These are phyloP conservation scores for Galagoides demidoff DNA, from an alignment of 2,797 vertebrate genomes.

Conservation along the genomic window DNA sequence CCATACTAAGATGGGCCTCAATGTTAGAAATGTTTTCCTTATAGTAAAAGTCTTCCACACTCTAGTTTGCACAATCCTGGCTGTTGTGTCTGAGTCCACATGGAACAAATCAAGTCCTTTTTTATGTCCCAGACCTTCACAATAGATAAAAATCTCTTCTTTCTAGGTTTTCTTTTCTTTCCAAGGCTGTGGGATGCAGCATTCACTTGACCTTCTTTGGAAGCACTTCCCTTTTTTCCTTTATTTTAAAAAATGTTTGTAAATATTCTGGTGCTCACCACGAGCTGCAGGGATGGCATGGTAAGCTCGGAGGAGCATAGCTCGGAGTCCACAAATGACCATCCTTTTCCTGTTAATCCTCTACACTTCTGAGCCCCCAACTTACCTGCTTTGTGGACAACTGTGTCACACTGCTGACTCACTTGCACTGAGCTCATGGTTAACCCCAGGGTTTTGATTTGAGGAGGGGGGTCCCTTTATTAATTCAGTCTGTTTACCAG, in stretches of 20 bases:
- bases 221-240: neutral
- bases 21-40: neutral
- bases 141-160: neutral
- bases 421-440: neutral
- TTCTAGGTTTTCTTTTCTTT: neutral
- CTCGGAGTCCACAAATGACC: neutral
- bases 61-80: neutral
- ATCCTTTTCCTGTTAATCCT: neutral
- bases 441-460: neutral
- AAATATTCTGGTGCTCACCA: neutral
- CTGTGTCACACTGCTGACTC: neutral
- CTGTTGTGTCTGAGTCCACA: neutral
- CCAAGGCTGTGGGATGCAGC: neutral
- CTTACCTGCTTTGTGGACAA: neutral
- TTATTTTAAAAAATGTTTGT: neutral
- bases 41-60: neutral
- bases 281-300: neutral
- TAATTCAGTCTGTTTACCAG: neutral
- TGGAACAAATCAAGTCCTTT: neutral
- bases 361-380: neutral
- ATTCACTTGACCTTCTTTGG: neutral
- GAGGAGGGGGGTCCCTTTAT: neutral
- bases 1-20: neutral
- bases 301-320: neutral
- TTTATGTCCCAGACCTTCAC: neutral